Percentiles rank a stretch among this genome's conserved stretches.
Conservation (phyloP, 2,888 invertebrate species). For the Cataglyphis albicans region DNA sequence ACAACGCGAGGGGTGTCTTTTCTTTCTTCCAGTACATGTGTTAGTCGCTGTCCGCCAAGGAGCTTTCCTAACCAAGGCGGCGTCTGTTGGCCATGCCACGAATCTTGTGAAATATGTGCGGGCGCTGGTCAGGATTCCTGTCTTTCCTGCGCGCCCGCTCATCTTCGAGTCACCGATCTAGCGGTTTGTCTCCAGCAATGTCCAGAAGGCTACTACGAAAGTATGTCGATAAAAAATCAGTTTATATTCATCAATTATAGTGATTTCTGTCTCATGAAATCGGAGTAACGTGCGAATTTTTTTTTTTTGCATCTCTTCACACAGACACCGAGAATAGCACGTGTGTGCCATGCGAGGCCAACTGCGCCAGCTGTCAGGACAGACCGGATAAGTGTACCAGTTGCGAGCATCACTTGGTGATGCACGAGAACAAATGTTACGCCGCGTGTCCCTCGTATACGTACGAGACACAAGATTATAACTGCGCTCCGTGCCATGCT, state of each 20-base stretch:
- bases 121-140: conserved; percentile 96
- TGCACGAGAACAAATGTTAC: conserved; percentile 93
- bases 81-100: conserved; percentile 95
- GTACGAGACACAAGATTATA: conserved; percentile 95
- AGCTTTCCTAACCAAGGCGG: conserved; percentile 93
- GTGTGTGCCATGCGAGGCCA: conserved; percentile 94
- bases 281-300: background rate
- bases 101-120: conserved; percentile 95
- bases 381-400: conserved; percentile 94
- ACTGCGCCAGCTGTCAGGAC: conserved; percentile 94
- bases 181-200: conserved; percentile 95
- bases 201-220: conserved; percentile 95
- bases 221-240: conserved; percentile 86
- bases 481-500: conserved; percentile 92
- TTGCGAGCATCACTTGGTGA: conserved; percentile 95
- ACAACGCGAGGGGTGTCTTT: conserved; percentile 33
- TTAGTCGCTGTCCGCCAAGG: conserved; percentile 93
- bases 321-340: conserved; percentile 90
- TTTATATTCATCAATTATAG: background rate
- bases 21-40: conserved; percentile 90
- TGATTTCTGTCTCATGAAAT: background rate
- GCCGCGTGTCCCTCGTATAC: conserved; percentile 94
- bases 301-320: background rate
- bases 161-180: conserved; percentile 93
- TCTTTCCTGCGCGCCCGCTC: conserved; percentile 93